Conservation (phyloP, 2,888 invertebrate species). For the Drosophila infuscata region DNA sequence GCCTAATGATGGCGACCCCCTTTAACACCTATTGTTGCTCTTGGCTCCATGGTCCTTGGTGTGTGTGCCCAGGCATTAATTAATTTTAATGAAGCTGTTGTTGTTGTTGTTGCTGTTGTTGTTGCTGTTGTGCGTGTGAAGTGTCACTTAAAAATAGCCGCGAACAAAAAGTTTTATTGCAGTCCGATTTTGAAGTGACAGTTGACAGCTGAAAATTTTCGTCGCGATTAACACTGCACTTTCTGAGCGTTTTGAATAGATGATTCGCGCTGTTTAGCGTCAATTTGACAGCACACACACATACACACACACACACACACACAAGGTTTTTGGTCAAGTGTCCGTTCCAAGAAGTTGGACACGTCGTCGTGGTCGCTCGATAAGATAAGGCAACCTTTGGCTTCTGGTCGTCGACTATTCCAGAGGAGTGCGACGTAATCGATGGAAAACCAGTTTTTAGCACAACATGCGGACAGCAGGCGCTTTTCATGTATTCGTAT, state of each 20-base stretch:
- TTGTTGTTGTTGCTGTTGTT: constrained; percentile 46
- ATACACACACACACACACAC: not conserved
- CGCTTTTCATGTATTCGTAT: constrained; percentile 44
- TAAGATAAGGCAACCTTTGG: constrained; percentile 74
- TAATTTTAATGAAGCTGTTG: constrained; percentile 82
- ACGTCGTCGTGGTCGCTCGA: constrained; percentile 38
- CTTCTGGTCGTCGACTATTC: constrained; percentile 25
- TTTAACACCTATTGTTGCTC: constrained; percentile 50
- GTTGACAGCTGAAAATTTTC: constrained; percentile 68
- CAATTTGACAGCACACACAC: constrained; percentile 15
- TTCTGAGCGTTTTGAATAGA: constrained; percentile 42
- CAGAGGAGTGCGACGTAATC: constrained; percentile 58
- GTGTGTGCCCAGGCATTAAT: constrained; percentile 80
- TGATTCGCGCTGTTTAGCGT: constrained; percentile 22
- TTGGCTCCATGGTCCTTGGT: constrained; percentile 42
- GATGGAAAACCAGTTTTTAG: constrained; percentile 61
- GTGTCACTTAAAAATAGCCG: constrained; percentile 58
- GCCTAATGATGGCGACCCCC: constrained; percentile 65
- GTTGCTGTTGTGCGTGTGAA: constrained; percentile 62
- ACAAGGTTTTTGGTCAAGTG: constrained; percentile 63
- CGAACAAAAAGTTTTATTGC: constrained; percentile 53
- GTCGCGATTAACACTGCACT: constrained; percentile 63
- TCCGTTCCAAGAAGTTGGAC: constrained; percentile 54
- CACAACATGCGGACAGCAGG: constrained; percentile 35
- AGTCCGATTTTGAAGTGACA: constrained; percentile 57